Evolutionary conservation across 2,113 vertebrate species (phyloP).

Genomic region (Prionailurus bengalensis): DNA sequence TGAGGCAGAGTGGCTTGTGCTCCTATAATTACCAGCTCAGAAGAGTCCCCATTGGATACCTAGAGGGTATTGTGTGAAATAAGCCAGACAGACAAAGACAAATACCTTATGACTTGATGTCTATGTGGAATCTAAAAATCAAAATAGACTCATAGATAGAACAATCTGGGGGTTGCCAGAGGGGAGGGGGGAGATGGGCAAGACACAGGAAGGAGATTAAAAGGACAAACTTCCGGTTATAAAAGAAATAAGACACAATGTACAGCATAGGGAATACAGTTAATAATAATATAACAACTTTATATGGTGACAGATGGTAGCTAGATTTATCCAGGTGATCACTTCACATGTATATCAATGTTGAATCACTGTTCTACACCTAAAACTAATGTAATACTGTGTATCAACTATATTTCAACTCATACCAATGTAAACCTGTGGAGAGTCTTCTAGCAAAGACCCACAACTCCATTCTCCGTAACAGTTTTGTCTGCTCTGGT

Average conservation of each 20-base stretch:
- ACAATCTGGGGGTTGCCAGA: not conserved
- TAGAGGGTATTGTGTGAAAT: not conserved
- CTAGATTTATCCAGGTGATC: not conserved
- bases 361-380: not conserved
- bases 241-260: not conserved
- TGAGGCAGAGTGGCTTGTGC: not conserved
- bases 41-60: not conserved
- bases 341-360: not conserved
- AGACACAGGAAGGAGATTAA: not conserved
- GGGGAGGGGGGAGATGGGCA: not conserved
- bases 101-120: not conserved
- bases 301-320: not conserved
- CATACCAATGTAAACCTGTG: rapidly evolving
- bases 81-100: not conserved
- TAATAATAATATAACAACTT: not conserved
- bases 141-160: not conserved
- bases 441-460: not conserved
- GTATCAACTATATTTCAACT: not conserved
- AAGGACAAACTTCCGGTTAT: not conserved
- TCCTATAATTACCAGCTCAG: not conserved
- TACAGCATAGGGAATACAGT: not conserved
- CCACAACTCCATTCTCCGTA: rapidly evolving
- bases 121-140: not conserved
- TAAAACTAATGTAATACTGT: not conserved
- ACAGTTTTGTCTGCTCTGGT: not conserved